Base-by-base conservation (phyloP, 2,888 invertebrate genomes). In the Sesamia inferens region DNA sequence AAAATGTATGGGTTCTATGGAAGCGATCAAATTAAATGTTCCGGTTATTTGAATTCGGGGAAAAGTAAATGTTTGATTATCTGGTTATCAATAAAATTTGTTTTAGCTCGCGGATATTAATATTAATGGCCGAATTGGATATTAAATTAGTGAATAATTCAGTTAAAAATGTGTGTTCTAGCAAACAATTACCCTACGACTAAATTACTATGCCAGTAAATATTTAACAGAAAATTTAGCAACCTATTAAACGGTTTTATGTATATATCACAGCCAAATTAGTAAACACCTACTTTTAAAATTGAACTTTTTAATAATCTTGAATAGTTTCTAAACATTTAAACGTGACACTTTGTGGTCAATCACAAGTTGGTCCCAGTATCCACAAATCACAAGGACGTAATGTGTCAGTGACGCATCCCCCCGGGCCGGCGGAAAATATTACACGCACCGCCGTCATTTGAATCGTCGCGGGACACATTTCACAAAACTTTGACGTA, bases 371-470 rank as follows among this genome's bases (percentile, higher is more conserved):
- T 65, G n/a, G 62, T 47, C 31, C 55, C 61, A 51, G 66, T 74
- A 74, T 73, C 73, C 78, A 82, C 76, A 87, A 82, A 79, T 81
- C 79, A 84, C 71, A 78, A 78, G 76, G 68, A 77, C 76, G 84
- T 83, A 85, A 83, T 85, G 78, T 78, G 82, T 78, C 79, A 82
- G 71, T 65, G 69, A 66, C 76, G 69, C 61, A 71, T 84, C 85
- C 90, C 79, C 79, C 71, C 79, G 87, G 90, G 88, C 85, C 71
- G 64, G 61, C 79, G 81, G 85, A 87, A 91, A 91, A 92, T 91
- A 93, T 93, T 91, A 91, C 92, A 90, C 90, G 89, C 90, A 85
- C 89, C 86, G 86, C 88, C 90, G 90, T 91, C 90, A 89, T 92
- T 92, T 89, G 89, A 86, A 89, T 88, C 90, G 90, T 87, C 90